Percentiles rank a stretch among this genome's conserved stretches.
phyloP scores from a whole-genome alignment of 2,113 vertebrate species.

The Poecilia latipinna region DNA sequence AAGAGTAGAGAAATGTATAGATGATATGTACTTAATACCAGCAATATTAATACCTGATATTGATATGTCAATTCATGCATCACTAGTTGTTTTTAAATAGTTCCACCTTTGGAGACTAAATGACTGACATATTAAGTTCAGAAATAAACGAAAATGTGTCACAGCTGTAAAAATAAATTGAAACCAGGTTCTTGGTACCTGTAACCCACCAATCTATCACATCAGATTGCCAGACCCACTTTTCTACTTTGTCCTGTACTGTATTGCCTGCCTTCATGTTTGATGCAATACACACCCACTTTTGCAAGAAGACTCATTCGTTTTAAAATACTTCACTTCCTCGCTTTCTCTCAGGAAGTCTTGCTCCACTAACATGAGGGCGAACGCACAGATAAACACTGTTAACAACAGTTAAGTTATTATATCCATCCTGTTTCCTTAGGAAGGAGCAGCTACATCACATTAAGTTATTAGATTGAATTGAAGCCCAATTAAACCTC shows the following conservation, averaged over 20 bases:
- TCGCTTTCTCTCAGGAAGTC: background rate
- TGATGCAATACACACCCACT: background rate
- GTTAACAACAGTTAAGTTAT: background rate
- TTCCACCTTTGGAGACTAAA: too few relatives aligned
- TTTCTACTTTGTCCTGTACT: background rate
- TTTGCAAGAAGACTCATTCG: background rate
- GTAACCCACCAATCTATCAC: background rate
- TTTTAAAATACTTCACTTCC: constrained; percentile 3
- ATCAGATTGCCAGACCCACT: background rate
- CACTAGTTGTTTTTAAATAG: too few relatives aligned
- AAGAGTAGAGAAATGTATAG: too few relatives aligned
- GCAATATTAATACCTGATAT: background rate
- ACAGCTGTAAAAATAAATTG: background rate
- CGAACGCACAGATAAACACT: background rate
- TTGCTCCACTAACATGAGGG: background rate
- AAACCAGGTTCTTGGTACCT: background rate
- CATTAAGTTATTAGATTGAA: background rate
- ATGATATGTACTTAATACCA: background rate
- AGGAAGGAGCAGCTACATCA: background rate
- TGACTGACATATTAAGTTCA: too few relatives aligned
- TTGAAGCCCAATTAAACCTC: background rate
- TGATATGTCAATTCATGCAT: background rate
- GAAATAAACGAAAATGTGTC: too few relatives aligned
- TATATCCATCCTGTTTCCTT: background rate
- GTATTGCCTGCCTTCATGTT: background rate